A percentile compares a stretch with the other conserved stretches of the same genome.
Evolutionary conservation across 1,140 invertebrate species (phyloP).

Genomic region (Diabrotica undecimpunctata): DNA sequence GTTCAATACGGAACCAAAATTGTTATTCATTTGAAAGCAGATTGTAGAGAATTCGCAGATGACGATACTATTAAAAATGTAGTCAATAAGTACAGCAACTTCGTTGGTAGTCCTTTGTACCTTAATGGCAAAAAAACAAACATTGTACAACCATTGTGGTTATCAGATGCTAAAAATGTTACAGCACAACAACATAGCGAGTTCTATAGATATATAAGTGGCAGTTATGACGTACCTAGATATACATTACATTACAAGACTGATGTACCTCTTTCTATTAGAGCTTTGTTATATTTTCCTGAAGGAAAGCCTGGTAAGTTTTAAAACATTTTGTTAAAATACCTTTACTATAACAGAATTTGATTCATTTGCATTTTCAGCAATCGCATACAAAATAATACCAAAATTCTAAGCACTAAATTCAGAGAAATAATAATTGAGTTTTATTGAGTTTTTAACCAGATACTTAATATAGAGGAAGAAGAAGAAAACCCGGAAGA

Average conservation of each 20-base stretch:
- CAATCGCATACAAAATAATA: background rate
- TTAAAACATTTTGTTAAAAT: background rate
- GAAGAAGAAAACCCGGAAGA: too few species aligned
- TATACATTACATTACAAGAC: constrained; percentile 82
- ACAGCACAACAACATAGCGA: constrained; percentile 82
- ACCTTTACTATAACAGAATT: too few species aligned
- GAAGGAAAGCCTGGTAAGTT: constrained; percentile 72
- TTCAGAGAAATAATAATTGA: background rate
- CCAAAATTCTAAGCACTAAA: background rate
- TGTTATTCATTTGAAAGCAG: constrained; percentile 82
- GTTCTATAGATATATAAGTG: constrained; percentile 86
- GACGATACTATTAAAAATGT: constrained; percentile 80
- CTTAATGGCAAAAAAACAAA: constrained; percentile 78
- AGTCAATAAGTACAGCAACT: constrained; percentile 96
- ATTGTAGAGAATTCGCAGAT: constrained; percentile 84
- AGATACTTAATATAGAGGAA: too few species aligned
- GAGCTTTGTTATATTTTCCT: constrained; percentile 89
- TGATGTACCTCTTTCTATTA: constrained; percentile 88
- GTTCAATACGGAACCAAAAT: constrained; percentile 91
- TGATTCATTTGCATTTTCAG: background rate
- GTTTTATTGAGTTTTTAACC: too few species aligned
- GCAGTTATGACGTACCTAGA: constrained; percentile 79
- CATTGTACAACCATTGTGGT: constrained; percentile 79
- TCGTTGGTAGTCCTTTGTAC: constrained; percentile 88
- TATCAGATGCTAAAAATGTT: constrained; percentile 85